phyloP scores from a whole-genome alignment of 1,140 invertebrate genomes.

The Lepidurus packardi region DNA sequence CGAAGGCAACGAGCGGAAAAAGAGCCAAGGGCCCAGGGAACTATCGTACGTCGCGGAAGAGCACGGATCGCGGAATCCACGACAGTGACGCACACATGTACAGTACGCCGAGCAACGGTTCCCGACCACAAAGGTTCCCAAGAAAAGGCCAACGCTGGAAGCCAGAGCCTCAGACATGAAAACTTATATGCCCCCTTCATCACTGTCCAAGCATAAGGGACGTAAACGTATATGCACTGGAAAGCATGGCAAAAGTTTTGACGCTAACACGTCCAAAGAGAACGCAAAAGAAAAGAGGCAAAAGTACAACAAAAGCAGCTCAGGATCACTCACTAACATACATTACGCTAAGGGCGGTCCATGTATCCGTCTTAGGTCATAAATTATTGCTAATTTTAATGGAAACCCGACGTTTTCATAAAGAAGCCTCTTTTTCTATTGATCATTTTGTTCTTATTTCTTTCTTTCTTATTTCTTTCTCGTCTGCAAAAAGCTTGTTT shows the following conservation, averaged over 20 bases:
- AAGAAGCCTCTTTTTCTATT: not conserved
- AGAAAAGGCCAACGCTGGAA: not conserved
- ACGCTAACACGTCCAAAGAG: no score
- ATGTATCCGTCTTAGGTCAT: not conserved
- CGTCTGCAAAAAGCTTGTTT: not conserved
- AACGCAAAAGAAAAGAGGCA: no score
- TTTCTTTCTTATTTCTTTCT: no score
- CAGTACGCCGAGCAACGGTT: not conserved
- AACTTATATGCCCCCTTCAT: constrained; percentile 19
- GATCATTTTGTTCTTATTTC: not conserved
- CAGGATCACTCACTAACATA: constrained; percentile 9
- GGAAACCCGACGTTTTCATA: constrained; percentile 6
- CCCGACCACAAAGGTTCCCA: constrained; percentile 8
- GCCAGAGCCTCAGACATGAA: not conserved
- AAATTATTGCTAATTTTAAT: constrained; percentile 20
- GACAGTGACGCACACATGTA: not conserved
- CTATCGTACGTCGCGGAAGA: not conserved
- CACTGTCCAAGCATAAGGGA: constrained; percentile 6
- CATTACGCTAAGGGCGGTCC: constrained; percentile 6
- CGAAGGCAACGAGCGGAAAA: constrained; percentile 5
- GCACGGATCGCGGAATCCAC: not conserved
- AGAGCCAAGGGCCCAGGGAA: not conserved
- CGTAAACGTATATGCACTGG: not conserved
- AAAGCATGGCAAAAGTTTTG: not conserved
- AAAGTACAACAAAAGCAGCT: constrained; percentile 1